Evolutionary conservation across 2,113 vertebrate species (phyloP).

Genomic region (Chrysochloris asiatica): DNA sequence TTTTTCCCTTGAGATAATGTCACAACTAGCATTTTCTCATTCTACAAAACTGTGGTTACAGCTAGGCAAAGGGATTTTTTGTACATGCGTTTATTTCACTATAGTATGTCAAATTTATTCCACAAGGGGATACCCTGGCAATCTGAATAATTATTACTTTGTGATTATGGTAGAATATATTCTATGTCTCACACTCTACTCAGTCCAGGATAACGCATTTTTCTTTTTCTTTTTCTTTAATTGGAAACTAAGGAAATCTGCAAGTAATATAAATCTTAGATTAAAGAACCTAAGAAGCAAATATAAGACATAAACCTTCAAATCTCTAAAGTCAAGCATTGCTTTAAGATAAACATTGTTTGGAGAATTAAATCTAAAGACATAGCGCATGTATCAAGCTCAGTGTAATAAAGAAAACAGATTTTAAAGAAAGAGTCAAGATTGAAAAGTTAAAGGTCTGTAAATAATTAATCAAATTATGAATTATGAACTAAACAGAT

Average conservation of each 20-base stretch:
- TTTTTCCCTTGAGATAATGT: slow-evolving; percentile 50
- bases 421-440: slow-evolving; percentile 56
- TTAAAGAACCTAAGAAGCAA: slow-evolving; percentile 61
- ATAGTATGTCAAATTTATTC: slow-evolving; percentile 72
- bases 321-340: slow-evolving; percentile 64
- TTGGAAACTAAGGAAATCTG: slow-evolving; percentile 64
- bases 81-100: slow-evolving; percentile 64
- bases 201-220: slow-evolving; percentile 44
- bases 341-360: slow-evolving; percentile 73
- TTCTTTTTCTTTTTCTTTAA: too few species aligned
- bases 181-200: slow-evolving; percentile 67
- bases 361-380: slow-evolving; percentile 74
- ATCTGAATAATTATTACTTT: slow-evolving; percentile 71
- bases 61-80: slow-evolving; percentile 58
- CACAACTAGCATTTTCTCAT: slow-evolving; percentile 1
- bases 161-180: slow-evolving; percentile 73
- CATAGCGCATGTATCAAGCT: slow-evolving; percentile 49
- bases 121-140: slow-evolving; percentile 5
- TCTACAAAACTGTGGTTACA: neutral
- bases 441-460: slow-evolving; percentile 66
- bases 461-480: slow-evolving; percentile 69
- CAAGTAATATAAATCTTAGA: slow-evolving; percentile 67
- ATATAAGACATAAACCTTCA: slow-evolving; percentile 64
- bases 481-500: neutral
- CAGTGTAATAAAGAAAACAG: slow-evolving; percentile 46